Evolutionary conservation across 1,140 invertebrate species (phyloP), one percentile per base, ranked within the genome.

Genomic region (Platorchestia sp.): DNA sequence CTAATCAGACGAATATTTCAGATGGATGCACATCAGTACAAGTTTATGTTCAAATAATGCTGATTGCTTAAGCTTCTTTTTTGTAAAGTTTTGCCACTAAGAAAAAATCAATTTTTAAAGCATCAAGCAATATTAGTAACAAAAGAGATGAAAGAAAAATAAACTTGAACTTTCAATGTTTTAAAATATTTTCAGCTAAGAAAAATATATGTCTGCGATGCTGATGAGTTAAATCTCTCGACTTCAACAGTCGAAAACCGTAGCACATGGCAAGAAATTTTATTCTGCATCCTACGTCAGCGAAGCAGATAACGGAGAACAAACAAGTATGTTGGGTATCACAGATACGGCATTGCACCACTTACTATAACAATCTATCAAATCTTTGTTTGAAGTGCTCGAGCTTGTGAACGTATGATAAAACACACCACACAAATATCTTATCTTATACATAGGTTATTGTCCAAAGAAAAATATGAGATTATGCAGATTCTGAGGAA

Each of bases 271-370:
- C 3, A 36, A 75, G 59, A 75, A 75, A 75, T 75, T 75, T 75
- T 36, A 75, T 75, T 75, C 10, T 75, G 59, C 59, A 75, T 75
- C 59, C 14, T 75, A 75, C 59, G 27, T 36, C 27, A 36, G 59
- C 59, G 59, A 75, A 10, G 59, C 59, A 75, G 59, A 75, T 75
- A 75, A 75, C 59, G 87, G 42, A 42, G 86, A 86, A 86, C 86
- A 86, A 86, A 86, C 10, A 42, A 89, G 42, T 14, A 75, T 16
- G 53, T 5, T 89, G 87, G 87, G 41, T 89, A 89, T 89, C 87
- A 89, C 87, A 89, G 87, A 89, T 44, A 89, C 87, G 87, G 87
- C 41, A 89, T 89, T 89, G 87, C 87, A 89, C 87, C 42, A 89
- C 87, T 27, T 42, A 44, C 87, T 89, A 89, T 89, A 6, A n/a